A percentile compares a stretch with the other conserved stretches of the same genome.
phyloP scores from a whole-genome alignment of 2,113 vertebrate genomes.

The Phalacrocorax aristotelis region DNA sequence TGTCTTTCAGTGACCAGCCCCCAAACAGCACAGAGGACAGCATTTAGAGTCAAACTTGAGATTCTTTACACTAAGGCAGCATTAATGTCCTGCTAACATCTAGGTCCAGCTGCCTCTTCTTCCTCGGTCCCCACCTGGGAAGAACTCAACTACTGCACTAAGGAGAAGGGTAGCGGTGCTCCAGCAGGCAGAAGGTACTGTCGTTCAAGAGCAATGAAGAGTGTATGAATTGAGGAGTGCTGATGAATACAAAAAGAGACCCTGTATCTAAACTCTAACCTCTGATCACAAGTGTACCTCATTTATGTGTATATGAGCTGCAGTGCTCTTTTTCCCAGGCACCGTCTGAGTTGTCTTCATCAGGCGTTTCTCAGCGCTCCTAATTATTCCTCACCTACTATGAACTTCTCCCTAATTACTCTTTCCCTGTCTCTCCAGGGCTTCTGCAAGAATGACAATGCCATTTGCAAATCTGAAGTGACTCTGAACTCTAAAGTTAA shows the following conservation, averaged over 20 bases:
- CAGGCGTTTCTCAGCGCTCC: slow-evolving; percentile 16
- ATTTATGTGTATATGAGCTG: background rate
- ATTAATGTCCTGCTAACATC: background rate
- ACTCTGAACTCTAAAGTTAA: background rate
- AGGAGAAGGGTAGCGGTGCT: background rate
- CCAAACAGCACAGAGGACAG: background rate
- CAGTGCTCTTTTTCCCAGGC: background rate
- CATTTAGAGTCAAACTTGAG: background rate
- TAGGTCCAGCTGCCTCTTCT: background rate
- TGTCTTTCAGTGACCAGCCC: background rate
- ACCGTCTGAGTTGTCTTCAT: background rate
- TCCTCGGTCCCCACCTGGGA: background rate
- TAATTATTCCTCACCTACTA: slow-evolving; percentile 49
- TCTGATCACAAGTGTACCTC: background rate
- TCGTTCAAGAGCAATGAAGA: background rate
- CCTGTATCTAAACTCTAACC: background rate
- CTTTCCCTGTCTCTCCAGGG: slow-evolving; percentile 1
- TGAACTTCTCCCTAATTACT: slow-evolving; percentile 58
- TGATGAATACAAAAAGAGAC: background rate
- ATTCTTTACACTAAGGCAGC: background rate
- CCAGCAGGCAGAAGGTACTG: background rate
- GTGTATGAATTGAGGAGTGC: background rate
- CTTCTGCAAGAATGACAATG: slow-evolving; percentile 34
- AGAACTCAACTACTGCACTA: background rate
- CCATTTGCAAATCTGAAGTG: slow-evolving; percentile 26